Evolutionary conservation across 2,113 vertebrate genomes (phyloP).

Genomic region (Peromyscus californicus): DNA sequence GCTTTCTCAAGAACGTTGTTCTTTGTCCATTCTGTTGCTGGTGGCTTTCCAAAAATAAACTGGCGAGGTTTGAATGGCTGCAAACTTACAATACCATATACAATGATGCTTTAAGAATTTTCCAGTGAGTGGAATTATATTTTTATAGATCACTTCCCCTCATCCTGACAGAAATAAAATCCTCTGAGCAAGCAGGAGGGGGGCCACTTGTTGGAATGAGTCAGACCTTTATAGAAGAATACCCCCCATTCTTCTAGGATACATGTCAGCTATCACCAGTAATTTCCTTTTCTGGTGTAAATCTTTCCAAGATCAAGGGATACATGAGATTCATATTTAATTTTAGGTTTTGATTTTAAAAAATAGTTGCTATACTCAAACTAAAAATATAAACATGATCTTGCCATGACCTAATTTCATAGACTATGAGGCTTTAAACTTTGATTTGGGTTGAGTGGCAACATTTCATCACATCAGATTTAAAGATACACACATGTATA

Average conservation of each 20-base stretch:
- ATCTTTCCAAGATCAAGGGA: conserved; percentile 46
- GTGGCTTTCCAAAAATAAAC: conserved; percentile 53
- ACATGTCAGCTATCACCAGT: conserved; percentile 4
- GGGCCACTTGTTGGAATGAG: conserved; percentile 41
- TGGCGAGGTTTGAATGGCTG: conserved; percentile 43
- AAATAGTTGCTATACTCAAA: neutral
- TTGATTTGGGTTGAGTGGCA: conserved; percentile 43
- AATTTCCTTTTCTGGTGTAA: conserved; percentile 51
- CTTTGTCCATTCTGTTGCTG: conserved; percentile 55
- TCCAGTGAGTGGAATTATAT: conserved; percentile 58
- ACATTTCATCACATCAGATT: conserved; percentile 1
- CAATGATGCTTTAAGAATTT: conserved; percentile 63
- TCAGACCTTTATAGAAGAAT: conserved; percentile 57
- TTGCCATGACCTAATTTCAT: neutral
- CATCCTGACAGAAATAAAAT: conserved; percentile 56
- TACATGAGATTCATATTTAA: conserved; percentile 13
- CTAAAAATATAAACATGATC: conserved; percentile 9
- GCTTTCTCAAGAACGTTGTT: conserved; percentile 49
- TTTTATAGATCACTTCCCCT: conserved; percentile 60
- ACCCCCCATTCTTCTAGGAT: conserved; percentile 54
- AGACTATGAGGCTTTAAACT: conserved; percentile 2
- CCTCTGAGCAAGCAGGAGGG: conserved; percentile 17
- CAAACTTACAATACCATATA: conserved; percentile 28
- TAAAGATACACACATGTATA: conserved; percentile 1
- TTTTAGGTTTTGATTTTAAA: conserved; percentile 48